Base-by-base conservation (phyloP, 2,113 vertebrate species). In the Origma solitaria region DNA sequence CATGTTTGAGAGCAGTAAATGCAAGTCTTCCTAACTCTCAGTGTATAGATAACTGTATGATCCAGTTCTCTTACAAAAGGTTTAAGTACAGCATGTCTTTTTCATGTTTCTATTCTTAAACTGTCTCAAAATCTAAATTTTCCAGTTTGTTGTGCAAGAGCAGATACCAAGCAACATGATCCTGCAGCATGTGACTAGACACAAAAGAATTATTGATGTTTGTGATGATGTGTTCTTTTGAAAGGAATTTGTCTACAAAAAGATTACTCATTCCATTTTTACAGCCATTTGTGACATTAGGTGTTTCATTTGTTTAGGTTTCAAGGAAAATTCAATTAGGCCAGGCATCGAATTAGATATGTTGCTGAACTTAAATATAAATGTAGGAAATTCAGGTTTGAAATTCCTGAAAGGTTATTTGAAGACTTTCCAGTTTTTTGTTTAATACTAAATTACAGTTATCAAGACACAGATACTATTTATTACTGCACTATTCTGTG, bases 181-280 rank as follows among this genome's bases (percentile, higher is more conserved):
- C 54, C 73, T 86, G 25, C 15, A 73, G 22, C 66, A 53, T 83
- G 37, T 96, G 90, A 88, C 54, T 70, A 53, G 40, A 57, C 50
- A 85, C 66, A 95, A 92, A 82, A 70, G 76, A 77, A 44, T 94
- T 83, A 88, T 33, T 93, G 90, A 73, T 72, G 33, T 77, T 86
- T 62, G 16, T 91, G 31, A 17, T 80, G 20, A 14, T 49, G 72
- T 35, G 85, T n/a, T 47, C 10, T 53, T 20, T 51, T 71, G 57
- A 79, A 90, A 68, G 79, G 33, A 71, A 64, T 80, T 68, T 22
- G 19, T 68, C 44, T 80, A 61, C 31, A 45, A 40, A 91, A 80
- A 61, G 44, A 57, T 88, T 28, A 49, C n/a, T 76, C 8, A 6
- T 60, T 72, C 31, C 1, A 19, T 53, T 82, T 70, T 57, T 71